phyloP scores from a whole-genome alignment of 2,113 vertebrate genomes.

The Cyanoderma ruficeps region DNA sequence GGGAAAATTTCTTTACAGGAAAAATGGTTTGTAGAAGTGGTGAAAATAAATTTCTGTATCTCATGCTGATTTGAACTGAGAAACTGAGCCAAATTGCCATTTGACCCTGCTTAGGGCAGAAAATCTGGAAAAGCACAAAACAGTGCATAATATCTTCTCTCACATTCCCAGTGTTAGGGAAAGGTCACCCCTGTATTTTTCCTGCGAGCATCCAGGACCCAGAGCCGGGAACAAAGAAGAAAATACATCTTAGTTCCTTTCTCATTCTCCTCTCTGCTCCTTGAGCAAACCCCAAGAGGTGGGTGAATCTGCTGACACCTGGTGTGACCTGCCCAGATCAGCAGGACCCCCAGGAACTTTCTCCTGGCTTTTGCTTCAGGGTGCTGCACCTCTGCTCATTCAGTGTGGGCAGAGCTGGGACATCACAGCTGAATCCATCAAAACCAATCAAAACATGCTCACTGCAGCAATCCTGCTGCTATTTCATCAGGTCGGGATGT shows the following conservation, averaged over 20 bases:
- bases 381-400: background rate
- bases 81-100: background rate
- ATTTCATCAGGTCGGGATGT: background rate
- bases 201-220: background rate
- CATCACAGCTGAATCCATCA: background rate
- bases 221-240: background rate
- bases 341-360: background rate
- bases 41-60: background rate
- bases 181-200: background rate
- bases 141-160: background rate
- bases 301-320: background rate
- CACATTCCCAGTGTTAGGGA: background rate
- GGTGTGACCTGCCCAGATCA: background rate
- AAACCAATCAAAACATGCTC: background rate
- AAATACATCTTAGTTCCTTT: background rate
- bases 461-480: background rate
- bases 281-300: background rate
- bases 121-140: background rate
- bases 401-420: background rate
- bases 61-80: background rate
- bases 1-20: background rate
- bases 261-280: background rate
- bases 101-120: background rate
- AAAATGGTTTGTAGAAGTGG: background rate
- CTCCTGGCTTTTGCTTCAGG: background rate